Percentiles rank a stretch among this genome's conserved stretches.
These are phyloP conservation scores for Lordiphosa fenestrarum DNA, from an alignment of 2,888 invertebrate species.

Conservation along the genomic window DNA sequence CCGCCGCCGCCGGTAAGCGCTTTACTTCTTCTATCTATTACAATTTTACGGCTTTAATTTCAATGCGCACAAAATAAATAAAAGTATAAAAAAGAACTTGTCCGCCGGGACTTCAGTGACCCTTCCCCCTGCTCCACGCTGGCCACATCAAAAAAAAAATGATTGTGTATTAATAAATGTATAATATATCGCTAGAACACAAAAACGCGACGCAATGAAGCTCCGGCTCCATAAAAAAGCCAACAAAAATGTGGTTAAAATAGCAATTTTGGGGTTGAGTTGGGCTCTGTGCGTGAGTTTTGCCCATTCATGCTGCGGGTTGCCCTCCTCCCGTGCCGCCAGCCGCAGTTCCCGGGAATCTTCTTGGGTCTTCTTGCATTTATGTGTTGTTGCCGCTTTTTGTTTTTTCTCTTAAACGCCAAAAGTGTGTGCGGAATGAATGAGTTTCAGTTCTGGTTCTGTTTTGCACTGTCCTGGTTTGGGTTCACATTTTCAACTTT, in stretches of 20 bases:
- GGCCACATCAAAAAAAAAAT: constrained; percentile 35
- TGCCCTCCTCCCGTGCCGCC: constrained; percentile 3
- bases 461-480: constrained; percentile 17
- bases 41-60: constrained; percentile 67
- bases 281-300: constrained; percentile 55
- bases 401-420: constrained; percentile 12
- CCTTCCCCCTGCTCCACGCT: constrained; percentile 39
- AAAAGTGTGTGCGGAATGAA: constrained; percentile 20
- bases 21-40: constrained; percentile 49
- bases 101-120: constrained; percentile 50
- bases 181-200: constrained; percentile 46
- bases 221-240: constrained; percentile 44
- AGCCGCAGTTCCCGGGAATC: constrained; percentile 41
- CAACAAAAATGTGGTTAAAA: constrained; percentile 59
- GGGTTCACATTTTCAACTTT: constrained; percentile 34
- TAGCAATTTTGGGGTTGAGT: constrained; percentile 46
- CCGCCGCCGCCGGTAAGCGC: constrained; percentile 17
- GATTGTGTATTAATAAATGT: constrained; percentile 71
- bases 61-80: constrained; percentile 25
- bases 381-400: constrained; percentile 2
- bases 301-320: constrained; percentile 47
- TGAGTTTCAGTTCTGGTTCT: constrained; percentile 22
- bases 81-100: constrained; percentile 17
- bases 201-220: constrained; percentile 4
- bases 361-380: constrained; percentile 21